phyloP scores from a whole-genome alignment of 53 echinoderm and acorn worm species.

The Mesocentrotus franciscanus region DNA sequence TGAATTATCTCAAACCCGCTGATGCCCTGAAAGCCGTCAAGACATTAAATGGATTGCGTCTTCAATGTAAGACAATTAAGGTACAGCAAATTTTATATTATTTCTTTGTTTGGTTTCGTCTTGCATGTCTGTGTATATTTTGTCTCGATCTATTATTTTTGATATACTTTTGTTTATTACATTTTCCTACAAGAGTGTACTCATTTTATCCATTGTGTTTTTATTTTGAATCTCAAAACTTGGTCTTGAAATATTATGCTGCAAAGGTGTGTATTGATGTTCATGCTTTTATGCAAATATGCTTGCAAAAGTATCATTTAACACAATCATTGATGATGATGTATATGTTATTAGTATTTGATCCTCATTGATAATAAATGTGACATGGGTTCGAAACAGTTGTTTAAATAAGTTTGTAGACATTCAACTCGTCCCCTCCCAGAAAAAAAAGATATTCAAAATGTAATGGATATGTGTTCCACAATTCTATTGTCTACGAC shows the following conservation, averaged over 20 bases:
- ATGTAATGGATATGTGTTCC: no score
- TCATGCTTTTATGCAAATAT: neutral
- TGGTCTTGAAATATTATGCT: neutral
- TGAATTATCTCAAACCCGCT: constrained; percentile 97
- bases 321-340: neutral
- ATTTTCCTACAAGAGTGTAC: neutral
- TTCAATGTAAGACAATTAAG: constrained; percentile 97
- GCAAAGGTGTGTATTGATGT: neutral
- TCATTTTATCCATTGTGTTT: constrained; percentile 12
- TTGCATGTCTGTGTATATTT: constrained; percentile 59
- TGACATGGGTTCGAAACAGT: neutral
- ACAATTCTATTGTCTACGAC: no score
- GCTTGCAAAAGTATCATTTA: neutral
- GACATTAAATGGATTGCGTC: constrained; percentile 92
- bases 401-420: neutral
- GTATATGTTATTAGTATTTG: no score
- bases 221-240: neutral
- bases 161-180: neutral
- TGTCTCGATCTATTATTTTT: neutral
- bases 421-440: neutral
- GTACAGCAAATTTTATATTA: constrained; percentile 63
- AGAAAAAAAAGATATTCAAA: neutral
- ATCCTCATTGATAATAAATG: neutral
- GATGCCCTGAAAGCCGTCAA: constrained; percentile 96
- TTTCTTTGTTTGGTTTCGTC: constrained; percentile 42